Conservation (phyloP, 1,140 invertebrate species). For the Diachasma alloeum region DNA sequence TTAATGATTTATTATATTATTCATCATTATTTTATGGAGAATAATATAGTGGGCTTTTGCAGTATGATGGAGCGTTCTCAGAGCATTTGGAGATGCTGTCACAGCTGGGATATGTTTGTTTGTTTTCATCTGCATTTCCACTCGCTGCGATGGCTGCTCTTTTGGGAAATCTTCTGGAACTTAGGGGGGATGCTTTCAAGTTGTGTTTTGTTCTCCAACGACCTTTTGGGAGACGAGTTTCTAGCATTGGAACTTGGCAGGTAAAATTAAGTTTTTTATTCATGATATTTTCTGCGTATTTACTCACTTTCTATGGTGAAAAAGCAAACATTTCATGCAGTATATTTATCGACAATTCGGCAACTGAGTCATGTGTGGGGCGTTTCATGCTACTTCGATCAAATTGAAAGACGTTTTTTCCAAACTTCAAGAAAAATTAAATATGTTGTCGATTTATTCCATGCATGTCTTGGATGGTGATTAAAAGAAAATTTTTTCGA, state of each 20-base stretch:
- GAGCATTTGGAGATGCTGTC: constrained; percentile 98
- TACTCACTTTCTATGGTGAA: no score
- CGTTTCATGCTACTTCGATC: no score
- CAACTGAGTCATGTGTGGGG: no score
- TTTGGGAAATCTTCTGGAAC: constrained; percentile 93
- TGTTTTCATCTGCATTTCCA: constrained; percentile 96
- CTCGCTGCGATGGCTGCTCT: constrained; percentile 92
- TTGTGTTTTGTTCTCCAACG: constrained; percentile 92
- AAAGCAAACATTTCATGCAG: no score
- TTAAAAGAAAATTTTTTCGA: no score
- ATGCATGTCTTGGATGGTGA: no score
- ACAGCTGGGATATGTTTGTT: constrained; percentile 94
- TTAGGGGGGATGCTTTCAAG: constrained; percentile 96
- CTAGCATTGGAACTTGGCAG: constrained; percentile 97
- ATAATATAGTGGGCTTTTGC: constrained; percentile 36
- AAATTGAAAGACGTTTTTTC: no score
- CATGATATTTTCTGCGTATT: no score
- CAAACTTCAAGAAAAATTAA: no score
- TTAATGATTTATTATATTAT: neutral
- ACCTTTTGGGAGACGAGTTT: constrained; percentile 90
- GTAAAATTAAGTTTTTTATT: constrained; percentile 62
- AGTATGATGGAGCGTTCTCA: constrained; percentile 93
- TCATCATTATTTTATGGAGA: neutral
- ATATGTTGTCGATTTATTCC: no score
- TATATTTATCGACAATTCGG: no score